Evolutionary conservation across 2,888 invertebrate species (phyloP), one percentile per base, ranked within the genome.

Genomic region (Toxonevra muliebris): DNA sequence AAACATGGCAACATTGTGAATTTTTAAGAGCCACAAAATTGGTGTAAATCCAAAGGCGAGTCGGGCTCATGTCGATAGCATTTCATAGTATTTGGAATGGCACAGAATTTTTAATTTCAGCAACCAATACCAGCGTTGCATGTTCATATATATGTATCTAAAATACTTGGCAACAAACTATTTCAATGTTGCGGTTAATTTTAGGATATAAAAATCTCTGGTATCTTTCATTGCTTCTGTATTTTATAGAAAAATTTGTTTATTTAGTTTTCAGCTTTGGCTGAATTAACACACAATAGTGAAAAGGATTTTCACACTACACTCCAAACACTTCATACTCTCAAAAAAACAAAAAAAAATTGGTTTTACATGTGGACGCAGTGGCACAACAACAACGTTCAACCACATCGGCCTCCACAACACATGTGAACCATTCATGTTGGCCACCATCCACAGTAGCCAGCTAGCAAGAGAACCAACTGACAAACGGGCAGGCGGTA

Each of bases 11-110:
- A 43, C 54, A 58, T 52, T 60, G 54, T 62, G 62, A 62, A 58
- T 52, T 67, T 42, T 48, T 40, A 30, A 30, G 43, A 63, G 71
- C 76, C 77, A 70, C 77, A 74, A 75, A 78, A 79, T 79, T 78
- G 79, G 75, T 77, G 80, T 77, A 78, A 80, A 77, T 75, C 61
- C 30, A 30, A 30, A 30, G 30, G 30, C 30, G 30, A 30, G 30
- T 30, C 30, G 30, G 2, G 30, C 30, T 30, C 7, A 30, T 30
- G 30, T 30, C 30, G 30, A 30, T 30, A 7, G 30, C 30, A 7
- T 30, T 30, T 30, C n/a, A n/a, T n/a, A 7, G 30, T 7, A 30
- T 30, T 30, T 30, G 30, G 30, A 30, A 30, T 30, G 7, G 30
- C 30, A 30, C 7, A 30, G 30, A 30, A 30, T 30, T 30, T 30